A percentile compares a stretch with the other conserved stretches of the same genome.
These are phyloP conservation scores for Todus mexicanus DNA, from an alignment of 2,797 vertebrate genomes.

Conservation along the genomic window DNA sequence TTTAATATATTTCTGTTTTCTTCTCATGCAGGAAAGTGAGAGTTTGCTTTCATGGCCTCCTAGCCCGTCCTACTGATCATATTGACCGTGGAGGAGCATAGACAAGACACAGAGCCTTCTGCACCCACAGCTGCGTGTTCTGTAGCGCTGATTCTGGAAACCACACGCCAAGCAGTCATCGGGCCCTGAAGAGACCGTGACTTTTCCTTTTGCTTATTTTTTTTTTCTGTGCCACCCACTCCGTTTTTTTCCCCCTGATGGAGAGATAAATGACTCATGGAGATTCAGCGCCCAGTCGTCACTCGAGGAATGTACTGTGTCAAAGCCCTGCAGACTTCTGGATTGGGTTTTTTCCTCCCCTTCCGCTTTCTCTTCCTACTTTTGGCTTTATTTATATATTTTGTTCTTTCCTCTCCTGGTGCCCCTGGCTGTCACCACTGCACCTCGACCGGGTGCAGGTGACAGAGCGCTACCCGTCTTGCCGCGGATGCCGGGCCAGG, in stretches of 20 bases:
- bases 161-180: slow-evolving; percentile 7
- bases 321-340: slow-evolving; percentile 63
- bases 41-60: slow-evolving; percentile 57
- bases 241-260: background rate
- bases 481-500: slow-evolving; percentile 64
- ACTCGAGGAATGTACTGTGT: slow-evolving; percentile 70
- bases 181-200: slow-evolving; percentile 11
- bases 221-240: background rate
- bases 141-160: slow-evolving; percentile 42
- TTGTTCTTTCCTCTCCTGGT: slow-evolving; percentile 26
- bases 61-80: slow-evolving; percentile 46
- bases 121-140: slow-evolving; percentile 51
- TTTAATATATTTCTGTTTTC: slow-evolving; percentile 34
- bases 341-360: background rate
- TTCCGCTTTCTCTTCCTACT: background rate
- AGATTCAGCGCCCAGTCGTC: slow-evolving; percentile 43
- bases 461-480: slow-evolving; percentile 50
- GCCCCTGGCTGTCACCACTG: slow-evolving; percentile 53
- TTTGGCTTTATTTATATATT: slow-evolving; percentile 73
- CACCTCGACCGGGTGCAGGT: slow-evolving; percentile 40
- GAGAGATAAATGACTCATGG: slow-evolving; percentile 16
- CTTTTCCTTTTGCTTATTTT: slow-evolving; percentile 11
- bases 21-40: slow-evolving; percentile 58
- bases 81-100: slow-evolving; percentile 46
- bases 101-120: slow-evolving; percentile 35